Evolutionary conservation across 2,888 invertebrate genomes (phyloP).

Genomic region (Ophion obscuratus): DNA sequence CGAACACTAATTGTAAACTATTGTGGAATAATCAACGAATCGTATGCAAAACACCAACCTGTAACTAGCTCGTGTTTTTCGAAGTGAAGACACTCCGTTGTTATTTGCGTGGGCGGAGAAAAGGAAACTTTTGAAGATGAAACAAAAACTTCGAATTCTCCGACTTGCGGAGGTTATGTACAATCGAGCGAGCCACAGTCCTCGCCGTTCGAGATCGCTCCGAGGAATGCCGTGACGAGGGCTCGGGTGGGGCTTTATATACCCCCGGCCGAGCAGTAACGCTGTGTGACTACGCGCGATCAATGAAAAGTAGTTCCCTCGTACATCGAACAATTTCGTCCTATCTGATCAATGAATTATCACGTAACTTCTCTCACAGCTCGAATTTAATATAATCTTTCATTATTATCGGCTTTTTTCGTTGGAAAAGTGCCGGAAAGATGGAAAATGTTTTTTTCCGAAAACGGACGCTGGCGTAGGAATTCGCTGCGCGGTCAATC

Average conservation of each 20-base stretch:
- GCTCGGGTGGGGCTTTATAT: slow-evolving; percentile 74
- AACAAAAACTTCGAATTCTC: slow-evolving; percentile 16
- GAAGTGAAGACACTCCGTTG: slow-evolving; percentile 68
- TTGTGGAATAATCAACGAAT: slow-evolving; percentile 72
- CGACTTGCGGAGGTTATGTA: slow-evolving; percentile 22
- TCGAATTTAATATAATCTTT: neutral
- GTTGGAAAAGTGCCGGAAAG: neutral
- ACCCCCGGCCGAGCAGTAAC: slow-evolving; percentile 53
- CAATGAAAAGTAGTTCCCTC: slow-evolving; percentile 75
- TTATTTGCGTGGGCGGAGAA: slow-evolving; percentile 51
- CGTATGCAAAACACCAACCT: slow-evolving; percentile 78
- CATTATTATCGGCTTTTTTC: neutral
- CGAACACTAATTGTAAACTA: slow-evolving; percentile 60
- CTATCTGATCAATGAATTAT: neutral
- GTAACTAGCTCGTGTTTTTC: slow-evolving; percentile 79
- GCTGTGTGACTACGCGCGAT: slow-evolving; percentile 74
- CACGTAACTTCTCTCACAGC: neutral
- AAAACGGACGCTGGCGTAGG: slow-evolving; percentile 52
- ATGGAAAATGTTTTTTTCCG: slow-evolving; percentile 20
- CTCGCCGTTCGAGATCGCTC: slow-evolving; percentile 69
- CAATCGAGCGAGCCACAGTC: slow-evolving; percentile 73
- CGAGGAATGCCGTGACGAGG: slow-evolving; percentile 70
- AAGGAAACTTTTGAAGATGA: slow-evolving; percentile 38
- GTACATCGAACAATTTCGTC: neutral
- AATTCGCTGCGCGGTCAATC: slow-evolving; percentile 59